Base-by-base conservation (phyloP, 2,888 invertebrate species). In the Lydus trimaculatus region DNA sequence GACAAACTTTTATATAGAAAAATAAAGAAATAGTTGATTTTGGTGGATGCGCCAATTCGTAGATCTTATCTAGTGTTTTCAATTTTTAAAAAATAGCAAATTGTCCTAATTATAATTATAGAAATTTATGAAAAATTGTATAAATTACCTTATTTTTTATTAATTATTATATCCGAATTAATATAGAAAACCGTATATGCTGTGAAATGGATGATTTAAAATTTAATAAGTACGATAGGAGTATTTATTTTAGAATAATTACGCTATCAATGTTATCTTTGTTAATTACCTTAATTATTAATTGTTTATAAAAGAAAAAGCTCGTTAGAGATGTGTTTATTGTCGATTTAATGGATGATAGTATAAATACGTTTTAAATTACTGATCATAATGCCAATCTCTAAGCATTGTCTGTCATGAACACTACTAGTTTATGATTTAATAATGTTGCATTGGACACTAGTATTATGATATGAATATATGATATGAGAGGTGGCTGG, bases 371-470 rank as follows among this genome's bases (percentile, higher is more conserved):
- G 28, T 64, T 58, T 64, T 59, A 20, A 28, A 28, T 58, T 61
- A 61, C 31, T 58, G 52, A 58, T 70, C 71, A 71, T 71, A 71
- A 71, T 71, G 71, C 68, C 71, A 71, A 71, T 71, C 71, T 71
- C 71, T 63, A 61, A 43, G 62, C 36, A 61, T 13, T 67, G 63
- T 63, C 28, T 28, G 58, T 43, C 31, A 64, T 60, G 61, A 52
- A n/a, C 15, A 43, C 58, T 31, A 39, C 33, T 39, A 63, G 6
- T 59, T 28, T 58, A 61, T 28, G 58, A 65, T 62, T 48, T 33
- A 25, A 58, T 28, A 60, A 31, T 31, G 33, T 20, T 61, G 33
- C 43, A 61, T 61, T 64, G 56, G 15, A 36, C 36, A 15, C 13
- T 11, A 36, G 15, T 36, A 63, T 63, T 31, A 65, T 65, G 68